phyloP scores from a whole-genome alignment of 2,888 invertebrate genomes.

The Synanthedon vespiformis region DNA sequence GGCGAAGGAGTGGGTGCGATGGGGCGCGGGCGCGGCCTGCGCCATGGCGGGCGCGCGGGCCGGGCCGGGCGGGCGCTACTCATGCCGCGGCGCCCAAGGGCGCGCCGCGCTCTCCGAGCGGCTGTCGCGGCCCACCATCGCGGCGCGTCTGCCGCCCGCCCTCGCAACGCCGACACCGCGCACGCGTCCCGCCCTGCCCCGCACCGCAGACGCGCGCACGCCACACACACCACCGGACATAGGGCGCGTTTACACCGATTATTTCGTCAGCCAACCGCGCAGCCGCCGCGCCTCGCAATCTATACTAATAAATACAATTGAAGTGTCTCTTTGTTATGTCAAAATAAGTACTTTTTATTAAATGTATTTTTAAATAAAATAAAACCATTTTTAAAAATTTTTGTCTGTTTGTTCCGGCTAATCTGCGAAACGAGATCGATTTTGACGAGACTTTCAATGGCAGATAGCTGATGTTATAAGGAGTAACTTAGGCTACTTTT shows the following conservation, averaged over 20 bases:
- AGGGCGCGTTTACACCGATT: slow-evolving; percentile 16
- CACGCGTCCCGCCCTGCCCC: slow-evolving; percentile 30
- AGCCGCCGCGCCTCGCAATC: slow-evolving; percentile 32
- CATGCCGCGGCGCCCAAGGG: slow-evolving; percentile 70
- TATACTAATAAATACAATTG: slow-evolving; percentile 9
- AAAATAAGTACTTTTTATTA: too few species aligned
- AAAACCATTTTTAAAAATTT: too few species aligned
- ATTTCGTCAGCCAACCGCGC: slow-evolving; percentile 43
- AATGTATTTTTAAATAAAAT: too few species aligned
- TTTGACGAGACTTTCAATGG: too few species aligned
- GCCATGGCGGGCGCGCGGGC: slow-evolving; percentile 69
- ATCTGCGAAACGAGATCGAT: too few species aligned
- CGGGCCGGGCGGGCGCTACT: slow-evolving; percentile 66
- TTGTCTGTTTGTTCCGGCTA: too few species aligned
- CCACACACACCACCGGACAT: slow-evolving; percentile 13
- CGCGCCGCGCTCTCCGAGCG: slow-evolving; percentile 70
- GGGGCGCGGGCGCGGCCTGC: slow-evolving; percentile 73
- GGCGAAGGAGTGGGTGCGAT: slow-evolving; percentile 92
- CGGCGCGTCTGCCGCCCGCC: slow-evolving; percentile 61
- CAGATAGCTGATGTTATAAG: too few species aligned
- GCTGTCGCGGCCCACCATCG: slow-evolving; percentile 72
- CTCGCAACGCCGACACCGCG: slow-evolving; percentile 25
- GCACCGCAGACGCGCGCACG: slow-evolving; percentile 22
- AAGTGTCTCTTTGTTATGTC: too few species aligned
- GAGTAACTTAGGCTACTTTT: too few species aligned